Percentiles rank a stretch among this genome's conserved stretches.
phyloP scores from a whole-genome alignment of 2,797 vertebrate species.

The Gadopsis bispinosus region DNA sequence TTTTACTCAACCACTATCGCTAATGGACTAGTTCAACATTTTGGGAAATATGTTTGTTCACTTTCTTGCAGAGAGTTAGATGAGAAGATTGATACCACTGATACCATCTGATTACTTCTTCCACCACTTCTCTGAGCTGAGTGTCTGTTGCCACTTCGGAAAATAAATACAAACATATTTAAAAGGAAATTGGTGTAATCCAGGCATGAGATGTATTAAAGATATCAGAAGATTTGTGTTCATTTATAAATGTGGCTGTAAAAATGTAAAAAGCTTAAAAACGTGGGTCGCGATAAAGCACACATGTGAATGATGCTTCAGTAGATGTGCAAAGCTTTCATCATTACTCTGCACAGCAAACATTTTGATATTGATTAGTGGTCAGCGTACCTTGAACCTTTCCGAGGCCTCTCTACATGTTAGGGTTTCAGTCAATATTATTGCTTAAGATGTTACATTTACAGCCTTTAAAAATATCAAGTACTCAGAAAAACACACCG shows the following conservation, averaged over 20 bases:
- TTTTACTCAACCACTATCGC: neutral
- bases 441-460: slow-evolving; percentile 1
- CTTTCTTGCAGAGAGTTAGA: too few species aligned
- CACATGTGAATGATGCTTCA: slow-evolving; percentile 1
- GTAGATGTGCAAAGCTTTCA: slow-evolving; percentile 34
- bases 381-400: slow-evolving; percentile 57
- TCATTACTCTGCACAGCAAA: slow-evolving; percentile 36
- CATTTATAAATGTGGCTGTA: neutral
- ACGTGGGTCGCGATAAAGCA: neutral
- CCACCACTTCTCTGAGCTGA: neutral
- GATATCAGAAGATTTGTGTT: neutral
- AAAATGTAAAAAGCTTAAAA: neutral
- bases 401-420: slow-evolving; percentile 18
- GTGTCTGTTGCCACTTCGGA: neutral
- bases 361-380: slow-evolving; percentile 55
- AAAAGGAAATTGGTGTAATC: neutral
- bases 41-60: neutral
- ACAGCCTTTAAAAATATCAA: slow-evolving; percentile 3
- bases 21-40: neutral
- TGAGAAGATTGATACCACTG: too few species aligned
- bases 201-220: neutral
- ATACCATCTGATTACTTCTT: neutral
- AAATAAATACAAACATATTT: neutral
- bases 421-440: slow-evolving; percentile 41
- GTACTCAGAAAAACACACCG: neutral